Evolutionary conservation across 37 sponge, comb jelly and placozoan genomes (phyloP).

Genomic region (Beroe forskalii): DNA sequence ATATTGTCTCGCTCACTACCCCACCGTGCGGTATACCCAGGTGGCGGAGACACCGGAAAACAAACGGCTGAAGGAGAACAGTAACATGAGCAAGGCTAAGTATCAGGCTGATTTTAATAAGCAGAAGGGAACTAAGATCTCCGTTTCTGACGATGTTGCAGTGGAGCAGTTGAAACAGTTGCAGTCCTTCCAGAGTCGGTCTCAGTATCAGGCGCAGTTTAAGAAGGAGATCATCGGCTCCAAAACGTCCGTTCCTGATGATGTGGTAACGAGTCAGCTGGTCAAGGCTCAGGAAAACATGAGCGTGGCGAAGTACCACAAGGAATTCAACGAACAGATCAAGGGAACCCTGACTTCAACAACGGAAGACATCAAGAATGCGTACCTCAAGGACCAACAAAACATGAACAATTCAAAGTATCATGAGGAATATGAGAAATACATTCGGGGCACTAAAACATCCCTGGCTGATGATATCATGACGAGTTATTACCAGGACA

Average conservation of each 20-base stretch:
- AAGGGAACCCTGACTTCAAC: conserved; percentile 2
- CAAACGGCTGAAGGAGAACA: conserved; percentile 37
- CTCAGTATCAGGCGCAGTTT: conserved; percentile 59
- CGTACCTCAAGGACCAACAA: conserved; percentile 24
- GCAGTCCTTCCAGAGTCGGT: conserved; percentile 29
- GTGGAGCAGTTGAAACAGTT: conserved; percentile 27
- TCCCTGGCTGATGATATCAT: conserved; percentile 45
- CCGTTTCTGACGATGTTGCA: conserved; percentile 17
- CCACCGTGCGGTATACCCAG: conserved; percentile 28
- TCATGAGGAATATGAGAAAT: conserved; percentile 53
- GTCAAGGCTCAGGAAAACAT: not conserved
- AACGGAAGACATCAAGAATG: not conserved
- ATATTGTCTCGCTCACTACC: conserved; percentile 26
- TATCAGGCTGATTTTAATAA: conserved; percentile 53
- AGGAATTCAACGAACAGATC: conserved; percentile 51
- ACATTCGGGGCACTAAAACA: conserved; percentile 14
- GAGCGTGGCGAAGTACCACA: not conserved
- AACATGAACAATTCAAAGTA: conserved; percentile 8
- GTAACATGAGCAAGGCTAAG: conserved; percentile 19
- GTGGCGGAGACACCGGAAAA: conserved; percentile 60
- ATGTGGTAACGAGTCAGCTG: not conserved
- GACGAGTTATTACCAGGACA: conserved; percentile 10
- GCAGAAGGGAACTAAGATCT: conserved; percentile 60
- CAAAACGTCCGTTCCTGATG: conserved; percentile 28
- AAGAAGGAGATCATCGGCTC: conserved; percentile 25